Percentiles rank a stretch among this genome's conserved stretches.
Evolutionary conservation across 92 coral and sea anemone genomes (phyloP).

Genomic region (Actinostola sp.): DNA sequence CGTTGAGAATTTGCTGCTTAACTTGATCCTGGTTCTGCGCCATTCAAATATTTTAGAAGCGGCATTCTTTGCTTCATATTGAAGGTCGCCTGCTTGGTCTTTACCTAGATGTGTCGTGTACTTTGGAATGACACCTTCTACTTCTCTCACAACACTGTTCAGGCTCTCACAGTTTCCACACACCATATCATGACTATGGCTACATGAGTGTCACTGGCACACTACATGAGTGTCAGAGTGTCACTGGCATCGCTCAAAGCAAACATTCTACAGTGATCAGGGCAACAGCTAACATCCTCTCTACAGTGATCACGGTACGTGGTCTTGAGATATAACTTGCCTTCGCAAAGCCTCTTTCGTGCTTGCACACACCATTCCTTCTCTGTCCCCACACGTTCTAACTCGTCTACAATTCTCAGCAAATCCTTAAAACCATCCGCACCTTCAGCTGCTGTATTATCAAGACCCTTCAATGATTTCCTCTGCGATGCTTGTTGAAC

Average conservation of each 20-base stretch:
- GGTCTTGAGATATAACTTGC: constrained; percentile 49
- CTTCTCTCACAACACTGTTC: not conserved
- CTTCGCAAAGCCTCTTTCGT: constrained; percentile 24
- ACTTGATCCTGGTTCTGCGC: constrained; percentile 55
- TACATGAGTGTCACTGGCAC: constrained; percentile 10
- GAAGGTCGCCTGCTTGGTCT: constrained; percentile 9
- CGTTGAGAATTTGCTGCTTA: constrained; percentile 28
- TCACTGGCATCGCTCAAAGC: constrained; percentile 34
- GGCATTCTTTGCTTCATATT: constrained; percentile 40
- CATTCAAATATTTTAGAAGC: constrained; percentile 38
- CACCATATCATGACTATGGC: constrained; percentile 18
- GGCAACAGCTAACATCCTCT: constrained; percentile 32
- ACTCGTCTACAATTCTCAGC: constrained; percentile 30
- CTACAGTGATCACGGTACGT: constrained; percentile 51
- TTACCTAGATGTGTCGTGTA: constrained; percentile 18
- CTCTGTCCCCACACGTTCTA: constrained; percentile 47
- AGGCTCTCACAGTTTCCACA: constrained; percentile 27
- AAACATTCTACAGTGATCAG: constrained; percentile 50
- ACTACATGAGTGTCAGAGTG: no score
- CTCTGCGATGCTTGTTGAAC: constrained; percentile 60
- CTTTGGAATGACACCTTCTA: constrained; percentile 13
- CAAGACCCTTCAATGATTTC: constrained; percentile 56
- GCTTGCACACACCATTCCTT: constrained; percentile 26
- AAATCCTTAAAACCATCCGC: constrained; percentile 23
- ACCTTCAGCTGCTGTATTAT: constrained; percentile 50